phyloP scores from a whole-genome alignment of 2,113 vertebrate genomes.

The Zosterops hypoxanthus region DNA sequence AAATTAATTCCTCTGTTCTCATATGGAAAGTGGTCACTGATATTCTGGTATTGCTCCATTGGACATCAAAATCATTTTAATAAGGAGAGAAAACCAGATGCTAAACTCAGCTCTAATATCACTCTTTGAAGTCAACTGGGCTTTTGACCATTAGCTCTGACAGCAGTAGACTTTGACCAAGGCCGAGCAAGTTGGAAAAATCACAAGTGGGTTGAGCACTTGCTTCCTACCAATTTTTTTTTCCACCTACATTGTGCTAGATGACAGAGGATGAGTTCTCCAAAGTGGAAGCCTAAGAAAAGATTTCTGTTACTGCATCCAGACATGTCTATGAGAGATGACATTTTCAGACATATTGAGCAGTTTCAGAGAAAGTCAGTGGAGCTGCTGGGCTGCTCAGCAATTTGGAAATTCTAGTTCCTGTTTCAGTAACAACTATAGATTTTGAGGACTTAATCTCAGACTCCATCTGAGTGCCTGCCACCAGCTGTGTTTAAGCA shows the following conservation, averaged over 20 bases:
- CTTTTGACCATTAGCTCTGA: background rate
- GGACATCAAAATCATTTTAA: background rate
- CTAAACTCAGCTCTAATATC: background rate
- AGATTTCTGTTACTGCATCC: background rate
- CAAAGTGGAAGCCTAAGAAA: background rate
- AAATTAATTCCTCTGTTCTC: background rate
- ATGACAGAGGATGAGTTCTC: background rate
- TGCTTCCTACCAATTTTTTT: background rate
- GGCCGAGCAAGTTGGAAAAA: background rate
- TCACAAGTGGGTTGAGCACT: background rate
- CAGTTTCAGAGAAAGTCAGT: background rate
- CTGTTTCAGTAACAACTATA: background rate
- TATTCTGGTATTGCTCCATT: background rate
- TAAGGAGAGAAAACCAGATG: background rate
- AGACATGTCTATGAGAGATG: background rate
- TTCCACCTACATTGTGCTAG: background rate
- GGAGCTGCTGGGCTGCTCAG: background rate
- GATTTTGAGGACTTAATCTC: background rate
- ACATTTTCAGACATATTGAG: background rate
- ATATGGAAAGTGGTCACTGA: background rate
- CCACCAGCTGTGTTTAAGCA: background rate
- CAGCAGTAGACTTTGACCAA: background rate
- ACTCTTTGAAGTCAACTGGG: fast-evolving
- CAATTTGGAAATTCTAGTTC: background rate
- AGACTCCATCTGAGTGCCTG: background rate